Evolutionary conservation across 2,888 invertebrate genomes (phyloP).

Genomic region (Harpalus rubripes): DNA sequence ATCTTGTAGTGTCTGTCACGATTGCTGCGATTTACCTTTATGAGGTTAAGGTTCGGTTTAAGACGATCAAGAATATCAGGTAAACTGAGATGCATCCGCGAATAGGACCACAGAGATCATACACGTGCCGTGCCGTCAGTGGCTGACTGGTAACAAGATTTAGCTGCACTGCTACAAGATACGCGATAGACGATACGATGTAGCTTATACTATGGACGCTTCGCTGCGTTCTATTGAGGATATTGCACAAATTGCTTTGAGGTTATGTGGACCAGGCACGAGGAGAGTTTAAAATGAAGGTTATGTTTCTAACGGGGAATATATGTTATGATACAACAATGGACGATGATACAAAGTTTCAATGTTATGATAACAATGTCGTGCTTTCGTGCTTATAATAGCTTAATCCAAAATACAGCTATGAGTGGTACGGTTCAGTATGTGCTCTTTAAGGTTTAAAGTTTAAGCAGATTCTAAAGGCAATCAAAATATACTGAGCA

Average conservation of each 20-base stretch:
- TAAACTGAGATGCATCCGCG: neutral
- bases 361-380: no score
- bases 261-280: neutral
- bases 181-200: neutral
- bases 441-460: no score
- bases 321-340: no score
- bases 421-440: no score
- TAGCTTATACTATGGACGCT: neutral
- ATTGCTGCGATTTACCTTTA: neutral
- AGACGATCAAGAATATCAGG: neutral
- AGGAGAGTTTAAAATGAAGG: neutral
- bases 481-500: no score
- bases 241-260: slow-evolving; percentile 18
- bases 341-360: no score
- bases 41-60: neutral
- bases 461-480: no score
- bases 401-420: no score
- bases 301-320: neutral
- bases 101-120: neutral
- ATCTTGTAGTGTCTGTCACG: neutral
- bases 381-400: no score
- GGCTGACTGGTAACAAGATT: slow-evolving; percentile 1
- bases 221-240: slow-evolving; percentile 21
- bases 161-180: neutral
- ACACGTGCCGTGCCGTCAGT: neutral